A percentile compares a stretch with the other conserved stretches of the same genome.
Conservation (phyloP, 2,888 invertebrate genomes). For the Empis livida region DNA sequence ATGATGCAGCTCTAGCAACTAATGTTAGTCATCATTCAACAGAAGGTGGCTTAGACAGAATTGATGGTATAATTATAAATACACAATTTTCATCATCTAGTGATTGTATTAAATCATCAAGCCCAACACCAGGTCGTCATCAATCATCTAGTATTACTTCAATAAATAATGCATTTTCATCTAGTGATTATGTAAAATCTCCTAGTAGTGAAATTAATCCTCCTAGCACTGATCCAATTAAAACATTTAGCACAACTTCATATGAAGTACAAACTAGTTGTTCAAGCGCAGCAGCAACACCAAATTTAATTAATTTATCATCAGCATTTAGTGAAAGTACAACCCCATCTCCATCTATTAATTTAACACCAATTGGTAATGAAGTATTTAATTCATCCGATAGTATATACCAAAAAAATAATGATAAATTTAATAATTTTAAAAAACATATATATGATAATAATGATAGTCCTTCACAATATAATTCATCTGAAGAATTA, state of each 20-base stretch:
- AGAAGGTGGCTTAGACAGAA: constrained; percentile 2
- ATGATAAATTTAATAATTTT: background rate
- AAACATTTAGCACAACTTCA: constrained; percentile 36
- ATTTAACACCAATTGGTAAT: constrained; percentile 24
- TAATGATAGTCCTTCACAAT: constrained; percentile 40
- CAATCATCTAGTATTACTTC: constrained; percentile 35
- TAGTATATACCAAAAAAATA: background rate
- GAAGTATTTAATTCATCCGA: constrained; percentile 1
- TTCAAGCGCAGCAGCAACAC: constrained; percentile 26
- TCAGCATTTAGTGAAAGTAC: constrained; percentile 5
- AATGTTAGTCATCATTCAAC: constrained; percentile 15
- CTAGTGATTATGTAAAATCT: constrained; percentile 35
- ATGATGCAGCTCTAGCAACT: constrained; percentile 4
- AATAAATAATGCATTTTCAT: constrained; percentile 32
- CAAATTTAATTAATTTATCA: constrained; percentile 23
- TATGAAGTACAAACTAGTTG: constrained; percentile 25
- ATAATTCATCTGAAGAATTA: constrained; percentile 51
- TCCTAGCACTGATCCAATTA: constrained; percentile 31
- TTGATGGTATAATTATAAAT: constrained; percentile 18
- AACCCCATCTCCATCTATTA: constrained; percentile 27
- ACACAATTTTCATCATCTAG: constrained; percentile 33
- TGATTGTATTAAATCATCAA: constrained; percentile 32
- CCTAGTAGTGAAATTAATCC: constrained; percentile 35
- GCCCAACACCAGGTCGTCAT: constrained; percentile 26
- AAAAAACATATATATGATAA: background rate